Percentiles rank a stretch among this genome's conserved stretches.
phyloP scores from a whole-genome alignment of 2,888 invertebrate species.

The Iphiclides podalirius region DNA sequence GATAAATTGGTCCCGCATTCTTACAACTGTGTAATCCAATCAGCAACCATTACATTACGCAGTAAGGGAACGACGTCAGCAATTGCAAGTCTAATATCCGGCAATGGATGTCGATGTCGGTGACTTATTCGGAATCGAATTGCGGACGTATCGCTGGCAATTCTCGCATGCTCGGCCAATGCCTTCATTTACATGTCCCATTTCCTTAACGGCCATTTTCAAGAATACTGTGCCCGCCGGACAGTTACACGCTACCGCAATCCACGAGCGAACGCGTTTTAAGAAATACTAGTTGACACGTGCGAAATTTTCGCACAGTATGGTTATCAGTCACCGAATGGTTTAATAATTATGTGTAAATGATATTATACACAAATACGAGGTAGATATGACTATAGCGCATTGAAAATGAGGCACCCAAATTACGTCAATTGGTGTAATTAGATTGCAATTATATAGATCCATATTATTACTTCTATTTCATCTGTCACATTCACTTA shows the following conservation, averaged over 20 bases:
- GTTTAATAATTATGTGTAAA: too few species aligned
- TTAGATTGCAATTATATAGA: too few species aligned
- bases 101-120: slow-evolving; percentile 5
- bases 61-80: neutral
- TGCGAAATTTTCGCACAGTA: too few species aligned
- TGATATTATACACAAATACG: too few species aligned
- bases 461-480: too few species aligned
- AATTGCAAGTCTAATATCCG: slow-evolving; percentile 5
- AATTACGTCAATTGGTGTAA: too few species aligned
- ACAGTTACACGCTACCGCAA: slow-evolving; percentile 33
- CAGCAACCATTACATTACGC: neutral
- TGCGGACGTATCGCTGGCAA: slow-evolving; percentile 28
- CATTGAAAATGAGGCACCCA: too few species aligned
- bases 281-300: neutral
- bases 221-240: slow-evolving; percentile 59
- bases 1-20: neutral
- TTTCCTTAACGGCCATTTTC: slow-evolving; percentile 66
- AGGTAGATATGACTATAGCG: too few species aligned
- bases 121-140: slow-evolving; percentile 25
- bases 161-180: slow-evolving; percentile 32
- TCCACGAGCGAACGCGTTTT: slow-evolving; percentile 35
- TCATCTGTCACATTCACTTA: too few species aligned
- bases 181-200: slow-evolving; percentile 67
- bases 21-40: neutral
- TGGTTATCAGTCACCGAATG: too few species aligned